A percentile compares a stretch with the other conserved stretches of the same genome.
phyloP scores from a whole-genome alignment of 2,888 invertebrate genomes.

The Emesis furor region DNA sequence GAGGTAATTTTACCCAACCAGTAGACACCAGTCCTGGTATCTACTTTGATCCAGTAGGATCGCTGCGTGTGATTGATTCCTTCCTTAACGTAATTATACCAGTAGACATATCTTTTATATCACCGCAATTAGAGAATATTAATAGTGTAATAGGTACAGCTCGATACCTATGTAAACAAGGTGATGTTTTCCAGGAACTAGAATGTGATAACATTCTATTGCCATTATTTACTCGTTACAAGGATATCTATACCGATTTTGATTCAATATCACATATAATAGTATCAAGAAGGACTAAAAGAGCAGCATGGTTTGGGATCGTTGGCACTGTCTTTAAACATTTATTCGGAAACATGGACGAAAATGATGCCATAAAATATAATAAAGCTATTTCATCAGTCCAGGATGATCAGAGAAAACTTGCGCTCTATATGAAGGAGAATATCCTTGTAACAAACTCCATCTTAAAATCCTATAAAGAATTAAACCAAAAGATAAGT shows the following conservation, averaged over 20 bases:
- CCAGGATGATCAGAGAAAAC: constrained; percentile 50
- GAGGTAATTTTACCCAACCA: too few relatives aligned
- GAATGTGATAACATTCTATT: not conserved
- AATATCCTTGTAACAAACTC: constrained; percentile 66
- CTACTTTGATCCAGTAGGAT: too few relatives aligned
- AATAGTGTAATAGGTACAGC: too few relatives aligned
- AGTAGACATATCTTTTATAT: too few relatives aligned
- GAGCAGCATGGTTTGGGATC: constrained; percentile 70
- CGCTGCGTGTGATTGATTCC: too few relatives aligned
- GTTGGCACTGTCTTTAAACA: constrained; percentile 72
- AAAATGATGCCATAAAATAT: constrained; percentile 73
- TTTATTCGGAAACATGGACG: constrained; percentile 74
- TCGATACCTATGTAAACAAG: too few relatives aligned
- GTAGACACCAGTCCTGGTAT: too few relatives aligned
- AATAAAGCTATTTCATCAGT: constrained; percentile 58
- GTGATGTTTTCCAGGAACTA: not conserved
- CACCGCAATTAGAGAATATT: too few relatives aligned
- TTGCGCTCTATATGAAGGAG: constrained; percentile 64
- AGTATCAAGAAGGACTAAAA: constrained; percentile 24
- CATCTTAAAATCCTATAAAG: constrained; percentile 38
- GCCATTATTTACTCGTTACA: not conserved
- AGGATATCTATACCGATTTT: not conserved
- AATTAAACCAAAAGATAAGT: constrained; percentile 44
- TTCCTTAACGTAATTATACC: too few relatives aligned
- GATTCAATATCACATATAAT: constrained; percentile 40